Conservation (phyloP, 1,140 invertebrate genomes). For the Anastrepha obliqua region DNA sequence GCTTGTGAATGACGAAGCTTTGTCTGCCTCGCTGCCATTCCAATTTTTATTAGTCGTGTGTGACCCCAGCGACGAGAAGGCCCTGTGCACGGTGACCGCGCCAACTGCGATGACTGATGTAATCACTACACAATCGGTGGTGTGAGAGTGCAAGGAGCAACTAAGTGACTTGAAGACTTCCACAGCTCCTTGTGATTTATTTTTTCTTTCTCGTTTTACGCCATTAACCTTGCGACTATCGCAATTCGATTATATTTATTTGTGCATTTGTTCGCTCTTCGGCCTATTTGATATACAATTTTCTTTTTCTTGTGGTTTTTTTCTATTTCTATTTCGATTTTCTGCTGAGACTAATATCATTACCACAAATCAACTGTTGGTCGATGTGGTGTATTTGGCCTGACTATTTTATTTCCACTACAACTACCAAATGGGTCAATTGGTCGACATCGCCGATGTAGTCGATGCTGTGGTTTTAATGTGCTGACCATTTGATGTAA, state of each 20-base stretch:
- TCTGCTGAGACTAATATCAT: not conserved
- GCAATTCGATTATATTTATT: constrained; percentile 34
- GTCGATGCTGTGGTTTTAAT: constrained; percentile 19
- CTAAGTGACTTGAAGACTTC: no score
- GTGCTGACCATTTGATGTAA: constrained; percentile 12
- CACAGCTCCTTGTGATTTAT: not conserved
- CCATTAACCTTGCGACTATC: constrained; percentile 44
- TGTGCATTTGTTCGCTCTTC: not conserved
- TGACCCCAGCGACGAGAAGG: not conserved
- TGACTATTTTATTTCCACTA: constrained; percentile 12
- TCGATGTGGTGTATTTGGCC: not conserved
- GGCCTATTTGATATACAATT: not conserved
- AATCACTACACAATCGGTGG: not conserved
- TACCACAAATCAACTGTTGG: constrained; percentile 32
- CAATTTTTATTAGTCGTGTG: not conserved
- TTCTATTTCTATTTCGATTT: not conserved
- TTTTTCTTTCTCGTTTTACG: not conserved
- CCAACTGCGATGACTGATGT: not conserved
- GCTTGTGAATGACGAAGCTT: not conserved
- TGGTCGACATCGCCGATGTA: not conserved
- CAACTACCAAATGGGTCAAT: constrained; percentile 16
- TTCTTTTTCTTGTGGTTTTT: not conserved
- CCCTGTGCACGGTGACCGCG: not conserved
- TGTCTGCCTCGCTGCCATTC: not conserved
- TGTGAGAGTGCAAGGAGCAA: not conserved